Evolutionary conservation across 2,888 invertebrate genomes (phyloP).

Genomic region (Oligia latruncula): DNA sequence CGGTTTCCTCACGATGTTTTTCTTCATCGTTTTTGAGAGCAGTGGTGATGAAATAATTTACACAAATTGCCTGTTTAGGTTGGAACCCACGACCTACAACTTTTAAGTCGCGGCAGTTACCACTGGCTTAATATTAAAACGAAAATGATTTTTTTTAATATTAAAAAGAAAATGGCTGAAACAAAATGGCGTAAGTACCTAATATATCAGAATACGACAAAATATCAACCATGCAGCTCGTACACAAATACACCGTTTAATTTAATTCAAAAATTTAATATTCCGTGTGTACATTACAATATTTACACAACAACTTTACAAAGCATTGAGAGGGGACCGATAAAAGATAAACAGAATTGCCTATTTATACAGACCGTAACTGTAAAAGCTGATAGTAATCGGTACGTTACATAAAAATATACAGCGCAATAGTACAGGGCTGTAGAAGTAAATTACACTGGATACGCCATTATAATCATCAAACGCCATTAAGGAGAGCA

Average conservation of each 20-base stretch:
- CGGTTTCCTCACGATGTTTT: too few species aligned
- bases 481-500: constrained; percentile 30
- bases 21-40: not conserved
- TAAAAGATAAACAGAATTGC: constrained; percentile 73
- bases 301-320: constrained; percentile 69
- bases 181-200: not conserved
- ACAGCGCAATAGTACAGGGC: constrained; percentile 73
- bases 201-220: not conserved
- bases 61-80: not conserved
- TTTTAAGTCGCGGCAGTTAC: not conserved
- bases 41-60: not conserved
- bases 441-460: constrained; percentile 71
- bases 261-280: constrained; percentile 45
- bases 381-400: constrained; percentile 76
- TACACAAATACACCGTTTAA: constrained; percentile 27
- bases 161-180: not conserved
- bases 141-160: too few species aligned
- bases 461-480: constrained; percentile 44
- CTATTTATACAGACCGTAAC: constrained; percentile 78
- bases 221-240: constrained; percentile 4
- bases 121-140: too few species aligned
- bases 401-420: constrained; percentile 78
- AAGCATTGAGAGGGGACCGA: constrained; percentile 66
- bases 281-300: constrained; percentile 48
- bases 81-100: not conserved